Evolutionary conservation across 1,140 invertebrate genomes (phyloP).

Genomic region (Odontomachus brunneus): DNA sequence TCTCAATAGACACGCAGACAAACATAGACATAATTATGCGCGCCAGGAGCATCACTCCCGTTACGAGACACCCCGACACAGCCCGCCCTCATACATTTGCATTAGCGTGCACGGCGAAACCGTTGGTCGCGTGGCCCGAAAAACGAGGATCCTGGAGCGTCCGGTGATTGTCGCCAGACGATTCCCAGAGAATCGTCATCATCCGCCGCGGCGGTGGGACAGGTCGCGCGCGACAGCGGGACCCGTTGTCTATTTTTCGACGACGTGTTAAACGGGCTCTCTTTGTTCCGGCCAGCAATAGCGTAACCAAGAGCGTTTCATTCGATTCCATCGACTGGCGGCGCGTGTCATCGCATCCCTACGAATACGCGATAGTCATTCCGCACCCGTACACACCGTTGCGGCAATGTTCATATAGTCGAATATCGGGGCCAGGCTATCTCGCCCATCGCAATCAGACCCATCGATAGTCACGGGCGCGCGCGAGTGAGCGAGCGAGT

Average conservation of each 20-base stretch:
- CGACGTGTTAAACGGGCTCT: conserved; percentile 51
- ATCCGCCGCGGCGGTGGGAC: too few species aligned
- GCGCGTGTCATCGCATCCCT: conserved; percentile 55
- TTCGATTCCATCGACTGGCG: conserved; percentile 48
- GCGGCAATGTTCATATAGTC: conserved; percentile 43
- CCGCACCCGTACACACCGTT: conserved; percentile 27
- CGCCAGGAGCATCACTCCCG: too few species aligned
- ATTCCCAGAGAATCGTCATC: too few species aligned
- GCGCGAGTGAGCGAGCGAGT: background rate
- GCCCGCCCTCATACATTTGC: too few species aligned
- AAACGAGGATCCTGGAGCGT: too few species aligned
- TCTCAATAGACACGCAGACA: too few species aligned
- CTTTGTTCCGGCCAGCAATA: conserved; percentile 51
- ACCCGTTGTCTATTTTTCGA: background rate
- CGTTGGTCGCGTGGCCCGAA: too few species aligned
- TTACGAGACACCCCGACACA: too few species aligned
- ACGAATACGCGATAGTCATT: conserved; percentile 40
- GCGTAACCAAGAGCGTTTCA: conserved; percentile 55
- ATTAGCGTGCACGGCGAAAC: too few species aligned
- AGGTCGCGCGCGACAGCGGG: background rate
- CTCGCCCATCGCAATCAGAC: conserved; percentile 46
- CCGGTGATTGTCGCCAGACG: too few species aligned
- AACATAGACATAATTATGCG: too few species aligned
- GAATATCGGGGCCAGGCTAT: conserved; percentile 43
- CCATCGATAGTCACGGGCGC: conserved; percentile 39